Evolutionary conservation across 2,888 invertebrate species (phyloP).

Genomic region (Archips crataeganus): DNA sequence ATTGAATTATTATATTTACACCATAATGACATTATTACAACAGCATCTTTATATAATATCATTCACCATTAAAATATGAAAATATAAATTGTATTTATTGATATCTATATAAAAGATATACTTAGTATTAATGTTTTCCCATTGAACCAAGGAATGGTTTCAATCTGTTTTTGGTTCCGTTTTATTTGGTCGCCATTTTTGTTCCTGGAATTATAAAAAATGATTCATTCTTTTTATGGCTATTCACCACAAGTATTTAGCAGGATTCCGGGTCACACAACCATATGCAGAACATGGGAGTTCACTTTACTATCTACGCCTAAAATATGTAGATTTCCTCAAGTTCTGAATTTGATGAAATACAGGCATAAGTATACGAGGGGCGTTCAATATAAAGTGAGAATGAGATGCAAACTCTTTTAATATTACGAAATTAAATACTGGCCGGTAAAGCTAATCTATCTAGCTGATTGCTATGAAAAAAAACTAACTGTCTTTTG

Average conservation of each 20-base stretch:
- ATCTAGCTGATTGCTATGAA: too few species aligned
- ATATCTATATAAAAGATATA: slow-evolving; percentile 56
- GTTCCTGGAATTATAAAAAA: slow-evolving; percentile 72
- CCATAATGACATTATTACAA: slow-evolving; percentile 58
- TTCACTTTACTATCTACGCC: too few species aligned
- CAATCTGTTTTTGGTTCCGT: slow-evolving; percentile 73
- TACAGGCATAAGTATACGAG: too few species aligned
- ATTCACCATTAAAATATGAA: slow-evolving; percentile 61
- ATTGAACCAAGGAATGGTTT: slow-evolving; percentile 46
- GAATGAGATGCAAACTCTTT: too few species aligned
- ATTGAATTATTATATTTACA: slow-evolving; percentile 71
- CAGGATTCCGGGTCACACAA: too few species aligned
- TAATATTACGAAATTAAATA: too few species aligned
- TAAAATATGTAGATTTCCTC: too few species aligned
- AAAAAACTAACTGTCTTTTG: too few species aligned
- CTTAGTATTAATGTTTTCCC: slow-evolving; percentile 52
- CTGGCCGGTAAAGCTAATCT: too few species aligned
- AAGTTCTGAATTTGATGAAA: too few species aligned
- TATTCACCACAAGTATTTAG: neutral
- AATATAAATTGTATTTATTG: slow-evolving; percentile 54
- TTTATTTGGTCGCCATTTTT: slow-evolving; percentile 82
- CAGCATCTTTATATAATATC: slow-evolving; percentile 60
- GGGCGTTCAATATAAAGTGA: too few species aligned
- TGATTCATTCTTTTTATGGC: slow-evolving; percentile 6
- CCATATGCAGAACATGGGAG: too few species aligned